A percentile compares a stretch with the other conserved stretches of the same genome.
These are phyloP conservation scores for Euplexia lucipara DNA, from an alignment of 2,888 invertebrate species.

Conservation along the genomic window DNA sequence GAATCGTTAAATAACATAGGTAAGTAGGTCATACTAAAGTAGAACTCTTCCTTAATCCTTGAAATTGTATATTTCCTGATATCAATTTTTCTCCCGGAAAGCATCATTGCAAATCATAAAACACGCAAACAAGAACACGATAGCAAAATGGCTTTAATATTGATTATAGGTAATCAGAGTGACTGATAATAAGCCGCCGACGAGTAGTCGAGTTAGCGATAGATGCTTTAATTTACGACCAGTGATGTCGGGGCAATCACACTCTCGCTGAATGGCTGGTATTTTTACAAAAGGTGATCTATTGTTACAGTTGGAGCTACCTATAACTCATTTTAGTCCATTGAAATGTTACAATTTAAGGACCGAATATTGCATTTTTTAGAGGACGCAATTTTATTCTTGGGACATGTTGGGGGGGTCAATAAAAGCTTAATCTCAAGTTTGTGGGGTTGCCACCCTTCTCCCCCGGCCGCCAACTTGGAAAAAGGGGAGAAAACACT, in stretches of 20 bases:
- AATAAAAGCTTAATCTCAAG: no score
- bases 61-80: no score
- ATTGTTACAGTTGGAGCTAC: no score
- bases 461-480: no score
- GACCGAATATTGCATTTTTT: no score
- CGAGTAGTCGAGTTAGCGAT: background rate
- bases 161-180: background rate
- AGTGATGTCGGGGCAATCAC: no score
- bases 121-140: background rate
- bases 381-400: no score
- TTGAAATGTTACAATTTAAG: no score
- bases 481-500: no score
- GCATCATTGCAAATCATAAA: constrained; percentile 7
- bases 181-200: background rate
- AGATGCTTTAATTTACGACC: background rate
- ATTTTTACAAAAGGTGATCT: background rate
- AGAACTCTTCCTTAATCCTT: background rate
- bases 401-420: no score
- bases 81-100: background rate
- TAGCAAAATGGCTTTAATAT: background rate
- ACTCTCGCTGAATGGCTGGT: background rate
- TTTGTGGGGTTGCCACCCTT: no score
- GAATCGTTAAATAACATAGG: background rate
- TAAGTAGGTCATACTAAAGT: background rate
- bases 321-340: no score